Evolutionary conservation across 2,113 vertebrate species (phyloP), one percentile per base, ranked within the genome.

Genomic region (Lamprologus tigripictilis): DNA sequence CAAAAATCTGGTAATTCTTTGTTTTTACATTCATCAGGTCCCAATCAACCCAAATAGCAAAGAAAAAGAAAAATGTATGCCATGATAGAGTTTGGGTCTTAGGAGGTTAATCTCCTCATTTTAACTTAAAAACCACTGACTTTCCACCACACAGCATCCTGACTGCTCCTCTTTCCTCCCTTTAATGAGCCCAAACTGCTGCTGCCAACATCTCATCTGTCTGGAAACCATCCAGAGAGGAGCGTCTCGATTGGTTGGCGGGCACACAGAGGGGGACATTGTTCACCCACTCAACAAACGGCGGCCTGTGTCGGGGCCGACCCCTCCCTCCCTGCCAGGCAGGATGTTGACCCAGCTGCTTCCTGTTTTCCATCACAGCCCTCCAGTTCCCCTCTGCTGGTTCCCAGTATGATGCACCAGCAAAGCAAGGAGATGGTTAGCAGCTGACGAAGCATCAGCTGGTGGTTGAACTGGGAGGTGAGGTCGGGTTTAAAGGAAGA

Each of bases 281-380:
- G 95, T 96, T 84, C 82, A 42, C 88, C 68, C 8, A 51, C 40
- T 45, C 40, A 23, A 91, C 83, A 93, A 88, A 93, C 71, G 82
- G 87, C 85, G 7, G 84, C 21, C n/a, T 83, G 21, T 31, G 61
- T 51, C 19, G 9, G 12, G 58, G 57, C 45, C 21, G 19, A 23
- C 71, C 82, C 61, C 83, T 58, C 89, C 91, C 61, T 82, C 81
- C 14, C 53, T 87, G 86, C 57, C 90, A 81, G 88, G 84, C 93
- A 96, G 96, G 96, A 96, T 96, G 96, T 96, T 96, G 92, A 92
- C 92, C 88, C 95, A 96, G 96, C 96, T 96, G 96, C 92, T 96
- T 96, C 96, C 96, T 96, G 95, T 96, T 96, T 95, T 94, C 53
- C 8, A 68, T 68, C 33, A 21, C 19, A 19, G 26, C 45, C 73